Evolutionary conservation across 2,888 invertebrate genomes (phyloP), one percentile per base, ranked within the genome.

Genomic region (Eupithecia dodoneata): DNA sequence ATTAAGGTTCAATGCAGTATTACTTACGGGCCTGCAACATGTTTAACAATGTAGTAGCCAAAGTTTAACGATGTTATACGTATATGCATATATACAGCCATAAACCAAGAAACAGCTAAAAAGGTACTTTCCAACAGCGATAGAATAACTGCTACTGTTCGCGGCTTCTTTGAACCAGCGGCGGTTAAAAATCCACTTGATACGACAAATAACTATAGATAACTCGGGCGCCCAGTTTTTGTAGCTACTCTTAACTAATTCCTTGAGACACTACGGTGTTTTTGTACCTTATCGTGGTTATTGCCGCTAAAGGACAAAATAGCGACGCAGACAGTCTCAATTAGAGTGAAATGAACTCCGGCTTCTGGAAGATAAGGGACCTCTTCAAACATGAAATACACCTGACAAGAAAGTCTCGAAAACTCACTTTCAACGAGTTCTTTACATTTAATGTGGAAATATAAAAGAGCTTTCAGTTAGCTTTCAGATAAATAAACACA

Each of bases 141-240:
- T 85, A 83, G 87, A 87, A 86, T 87, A 86, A 87, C 87, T 80
- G 93, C 94, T 94, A 93, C 94, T 86, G 94, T 91, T 84, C 86
- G 90, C 94, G 93, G 92, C 85, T 78, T 80, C 89, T 94, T 94
- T 94, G 93, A 92, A 83, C 86, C 81, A 72, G 86, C 91, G 87
- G 88, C 89, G 85, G 79, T 83, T 83, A 85, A 89, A 90, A 86
- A 88, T 86, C 89, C 90, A 92, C 94, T 92, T 91, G 91, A 92
- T 93, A 92, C 92, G 93, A 94, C 94, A 94, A 95, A 94, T 94
- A 94, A 92, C 90, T 84, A 87, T 85, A 93, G 94, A 95, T 94
- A 94, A 91, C 90, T 74, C 85, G 85, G 92, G 93, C 92, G 92
- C 92, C 92, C 87, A 83, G 86, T 90, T 92, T 94, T 94, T 89